A percentile compares a stretch with the other conserved stretches of the same genome.
Conservation (phyloP, 2,113 vertebrate species). For the Leuciscus idus region DNA sequence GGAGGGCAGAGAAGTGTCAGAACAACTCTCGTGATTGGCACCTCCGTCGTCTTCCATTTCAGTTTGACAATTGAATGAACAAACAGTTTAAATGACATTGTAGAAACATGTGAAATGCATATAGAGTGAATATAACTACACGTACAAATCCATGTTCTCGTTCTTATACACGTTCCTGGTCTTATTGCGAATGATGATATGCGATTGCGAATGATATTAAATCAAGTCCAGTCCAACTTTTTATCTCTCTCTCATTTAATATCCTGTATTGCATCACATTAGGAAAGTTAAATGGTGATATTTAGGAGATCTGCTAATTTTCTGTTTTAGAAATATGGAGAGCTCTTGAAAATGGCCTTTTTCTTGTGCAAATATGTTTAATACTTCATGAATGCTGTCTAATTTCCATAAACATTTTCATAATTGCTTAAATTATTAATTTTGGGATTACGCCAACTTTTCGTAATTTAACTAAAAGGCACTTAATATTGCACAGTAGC, state of each 20-base stretch:
- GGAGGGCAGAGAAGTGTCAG: slow-evolving; percentile 5
- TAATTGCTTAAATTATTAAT: neutral
- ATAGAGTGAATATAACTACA: no score
- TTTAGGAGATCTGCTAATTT: neutral
- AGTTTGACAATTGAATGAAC: neutral
- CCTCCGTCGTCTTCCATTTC: neutral
- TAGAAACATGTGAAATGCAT: neutral
- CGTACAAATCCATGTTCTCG: neutral
- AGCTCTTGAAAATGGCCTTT: neutral
- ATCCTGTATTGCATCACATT: neutral
- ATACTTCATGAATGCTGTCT: neutral
- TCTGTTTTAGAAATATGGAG: neutral
- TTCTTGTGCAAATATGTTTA: neutral
- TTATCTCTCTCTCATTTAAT: neutral
- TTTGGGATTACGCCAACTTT: neutral
- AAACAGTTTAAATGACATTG: slow-evolving; percentile 6
- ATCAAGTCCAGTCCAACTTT: neutral
- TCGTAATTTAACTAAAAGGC: neutral
- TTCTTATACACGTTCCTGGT: neutral
- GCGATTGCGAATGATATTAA: neutral
- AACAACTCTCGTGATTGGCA: slow-evolving; percentile 12
- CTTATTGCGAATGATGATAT: no score
- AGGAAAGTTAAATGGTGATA: neutral
- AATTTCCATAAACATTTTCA: neutral
- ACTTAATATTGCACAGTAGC: neutral